Base-by-base conservation (phyloP, 2,113 vertebrate species). In the Osmerus eperlanus region DNA sequence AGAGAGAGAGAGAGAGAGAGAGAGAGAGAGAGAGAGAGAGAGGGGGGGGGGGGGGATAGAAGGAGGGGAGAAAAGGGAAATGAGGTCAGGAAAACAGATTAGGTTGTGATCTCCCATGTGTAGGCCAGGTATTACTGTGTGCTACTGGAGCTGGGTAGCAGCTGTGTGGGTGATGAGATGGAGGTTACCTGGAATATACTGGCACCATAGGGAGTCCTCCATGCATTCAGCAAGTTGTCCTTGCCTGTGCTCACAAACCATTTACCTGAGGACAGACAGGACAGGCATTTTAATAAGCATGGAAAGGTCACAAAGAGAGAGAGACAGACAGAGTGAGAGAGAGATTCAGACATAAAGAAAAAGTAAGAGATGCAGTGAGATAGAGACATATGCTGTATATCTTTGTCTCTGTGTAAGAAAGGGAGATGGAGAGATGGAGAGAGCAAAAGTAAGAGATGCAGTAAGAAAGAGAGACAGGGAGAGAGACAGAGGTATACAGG, bases 241-340 rank as follows among this genome's bases (percentile, higher is more conserved):
- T 99, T 99, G 13, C 97, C 97, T 1, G 97, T 99, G 84, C 97
- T 99, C 85, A 99, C 96, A 72, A 99, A 99, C 97, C 97, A 98
- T 90, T 99, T 99, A 58, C 97, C 97, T 99, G 77, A 8, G 29
- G 2, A 79, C 54, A 82, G 8, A 54, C 65, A 75, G 32, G n/a
- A 21, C 2, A 21, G 8, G 1, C 18, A 63, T 7, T 13, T 9
- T n/a, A 56, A 56, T 56, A 9, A 47, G 41, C 41, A 47, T 47
- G 41, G 16, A 16, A 56, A n/a, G 54, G 18, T 55, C 2, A 61
- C 23, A 61, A 3, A 11, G 28, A 32, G 28, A 64, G 25, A 9
- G 62, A 28, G 25, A 3, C 0, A 28, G 60, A 28, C 9, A 28
- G 60, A 62, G 13, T 16, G 23, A n/a, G 53, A 54, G 13, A 54